Base-by-base conservation (phyloP, 37 sponge, comb jelly and placozoan species). In the Theonella swinhoei region DNA sequence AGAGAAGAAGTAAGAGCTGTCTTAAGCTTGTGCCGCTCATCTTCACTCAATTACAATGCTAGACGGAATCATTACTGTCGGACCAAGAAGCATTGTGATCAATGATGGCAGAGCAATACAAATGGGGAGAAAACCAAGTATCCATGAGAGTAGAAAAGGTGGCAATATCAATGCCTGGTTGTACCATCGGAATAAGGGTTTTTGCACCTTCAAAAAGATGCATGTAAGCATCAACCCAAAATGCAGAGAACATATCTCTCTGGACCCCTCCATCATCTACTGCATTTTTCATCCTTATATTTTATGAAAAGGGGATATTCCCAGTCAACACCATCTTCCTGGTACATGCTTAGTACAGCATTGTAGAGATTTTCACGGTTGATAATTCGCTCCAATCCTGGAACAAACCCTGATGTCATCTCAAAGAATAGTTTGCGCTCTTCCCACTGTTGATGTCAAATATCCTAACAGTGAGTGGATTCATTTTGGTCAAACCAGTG, bases 381-480 rank as follows among this genome's bases (percentile, higher is more conserved):
- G 20, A 79, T 23, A 28, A 66, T 23, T 9, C 31, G 47, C 22
- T 40, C 3, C 32, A 25, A 3, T 36, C 75, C 75, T 29, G 47
- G 58, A 23, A 43, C 75, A 43, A 47, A 47, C 54, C 54, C 54
- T 47, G 14, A 7, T 47, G 54, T 47, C 54, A 14, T 47, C 54
- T 47, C 54, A 47, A 47, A 14, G 54, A 47, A 47, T 47, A 47
- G 14, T 47, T 47, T 47, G 11, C 54, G 54, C 54, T 47, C 54
- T 47, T 47, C 11, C 7, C 14, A 47, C 7, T 47, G 54, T 47
- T 17, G 7, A 47, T 17, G 54, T 17, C 11, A 47, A 47, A n/a
- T n/a, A 83, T 26, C 30, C 69, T 28, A 34, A 88, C 89, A 63
- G 89, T 88, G 30, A 88, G 47, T 26, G 89, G 89, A 66, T 88